Evolutionary conservation across 2,113 vertebrate species (phyloP), one percentile per base, ranked within the genome.

Genomic region (Jaculus jaculus): DNA sequence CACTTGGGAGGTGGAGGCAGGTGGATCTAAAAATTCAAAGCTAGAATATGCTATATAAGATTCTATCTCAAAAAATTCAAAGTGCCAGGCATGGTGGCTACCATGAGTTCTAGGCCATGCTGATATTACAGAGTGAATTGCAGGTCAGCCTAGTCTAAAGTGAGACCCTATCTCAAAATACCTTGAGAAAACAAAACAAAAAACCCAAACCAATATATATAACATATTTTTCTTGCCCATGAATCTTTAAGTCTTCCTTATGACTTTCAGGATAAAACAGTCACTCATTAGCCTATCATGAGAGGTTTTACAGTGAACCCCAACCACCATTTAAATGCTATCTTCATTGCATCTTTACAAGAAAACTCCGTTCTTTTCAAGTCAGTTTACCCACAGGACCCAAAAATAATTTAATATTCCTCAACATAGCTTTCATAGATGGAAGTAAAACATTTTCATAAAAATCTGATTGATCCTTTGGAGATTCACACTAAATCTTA

Each of bases 381-480:
- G n/a, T 92, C 34, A 58, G 81, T 91, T 94, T 93, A 32, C 13
- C 84, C 88, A 75, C 1, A 73, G 61, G 42, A 71, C 7, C 65
- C 37, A 72, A 85, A 84, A 58, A 68, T 58, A 96, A 89, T 83
- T 93, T 84, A 94, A 95, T 87, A 84, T 82, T 88, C 47, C 26
- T 89, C 34, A 78, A 84, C 7, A 79, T 4, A 32, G 17, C 18
- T 84, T 77, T 91, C 73, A 91, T 61, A 88, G 18, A 91, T 71
- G 68, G 13, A 54, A 90, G n/a, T n/a, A n/a, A 87, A 89, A 26
- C 63, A 17, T 84, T 79, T 93, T 88, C 81, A 92, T 75, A 85
- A 89, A 92, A 93, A 77, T 77, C 66, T 68, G 74, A 39, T 79
- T 47, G 74, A 65, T 79, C 34, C 32, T 66, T 95, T 95, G 32